Evolutionary conservation across 92 coral and sea anemone species (phyloP).

Genomic region (Meandrina meandrites): DNA sequence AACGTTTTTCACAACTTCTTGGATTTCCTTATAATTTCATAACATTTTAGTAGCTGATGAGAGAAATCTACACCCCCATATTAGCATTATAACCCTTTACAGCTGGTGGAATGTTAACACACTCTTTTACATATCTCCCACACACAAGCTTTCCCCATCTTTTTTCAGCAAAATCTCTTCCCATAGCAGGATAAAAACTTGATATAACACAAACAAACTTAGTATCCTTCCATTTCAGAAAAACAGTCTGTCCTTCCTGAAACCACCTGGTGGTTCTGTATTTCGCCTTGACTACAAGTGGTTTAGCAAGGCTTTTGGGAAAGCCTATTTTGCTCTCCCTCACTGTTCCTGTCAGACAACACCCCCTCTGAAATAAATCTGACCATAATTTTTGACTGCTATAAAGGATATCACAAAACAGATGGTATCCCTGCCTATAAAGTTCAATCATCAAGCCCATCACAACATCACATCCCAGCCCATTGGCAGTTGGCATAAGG

Average conservation of each 20-base stretch:
- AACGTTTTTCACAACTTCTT: constrained; percentile 46
- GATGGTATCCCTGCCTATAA: background rate
- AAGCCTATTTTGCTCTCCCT: no score
- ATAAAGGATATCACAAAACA: no score
- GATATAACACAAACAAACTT: no score
- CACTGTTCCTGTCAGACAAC: no score
- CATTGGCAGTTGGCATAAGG: background rate
- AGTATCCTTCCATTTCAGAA: no score
- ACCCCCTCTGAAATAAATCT: no score
- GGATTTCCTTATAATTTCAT: constrained; percentile 32
- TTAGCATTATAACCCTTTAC: constrained; percentile 14
- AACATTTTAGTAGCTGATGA: constrained; percentile 45
- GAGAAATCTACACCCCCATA: constrained; percentile 51
- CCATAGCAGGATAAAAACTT: background rate
- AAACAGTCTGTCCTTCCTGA: no score
- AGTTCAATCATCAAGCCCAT: background rate
- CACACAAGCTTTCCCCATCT: background rate
- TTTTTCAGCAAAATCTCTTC: background rate
- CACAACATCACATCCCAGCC: background rate
- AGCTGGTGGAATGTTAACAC: no score
- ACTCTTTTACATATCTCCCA: background rate
- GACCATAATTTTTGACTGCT: no score
- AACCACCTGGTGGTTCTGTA: background rate
- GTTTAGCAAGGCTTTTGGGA: no score
- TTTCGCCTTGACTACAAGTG: background rate